Percentiles rank a stretch among this genome's conserved stretches.
phyloP scores from a whole-genome alignment of 1,140 invertebrate species.

The Drosophila pseudoobscura region DNA sequence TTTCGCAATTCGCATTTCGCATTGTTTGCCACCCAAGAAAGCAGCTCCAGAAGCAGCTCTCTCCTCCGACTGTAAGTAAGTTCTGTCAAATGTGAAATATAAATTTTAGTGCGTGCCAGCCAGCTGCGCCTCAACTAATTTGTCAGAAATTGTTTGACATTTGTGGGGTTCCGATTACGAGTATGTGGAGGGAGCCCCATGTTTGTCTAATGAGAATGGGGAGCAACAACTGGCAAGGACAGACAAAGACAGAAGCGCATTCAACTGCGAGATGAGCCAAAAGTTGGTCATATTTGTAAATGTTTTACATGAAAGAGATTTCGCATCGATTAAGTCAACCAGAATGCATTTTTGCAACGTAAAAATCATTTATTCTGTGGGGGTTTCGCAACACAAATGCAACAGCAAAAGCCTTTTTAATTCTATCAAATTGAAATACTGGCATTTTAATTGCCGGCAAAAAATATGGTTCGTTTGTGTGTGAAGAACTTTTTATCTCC shows the following conservation, averaged over 20 bases:
- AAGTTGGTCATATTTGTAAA: not conserved
- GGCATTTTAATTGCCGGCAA: conserved; percentile 55
- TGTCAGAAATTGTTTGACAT: conserved; percentile 72
- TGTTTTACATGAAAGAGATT: conserved; percentile 16
- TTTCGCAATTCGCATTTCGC: conserved; percentile 5
- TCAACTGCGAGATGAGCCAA: not conserved
- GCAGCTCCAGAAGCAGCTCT: conserved; percentile 26
- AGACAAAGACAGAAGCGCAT: not conserved
- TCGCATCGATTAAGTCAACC: conserved; percentile 37
- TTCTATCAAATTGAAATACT: conserved; percentile 51
- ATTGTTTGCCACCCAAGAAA: conserved; percentile 52
- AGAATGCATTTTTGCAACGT: conserved; percentile 37
- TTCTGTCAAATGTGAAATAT: conserved; percentile 63
- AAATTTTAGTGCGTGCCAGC: conserved; percentile 49
- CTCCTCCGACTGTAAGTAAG: conserved; percentile 9
- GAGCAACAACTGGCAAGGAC: not conserved
- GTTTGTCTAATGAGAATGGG: conserved; percentile 36
- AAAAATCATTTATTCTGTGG: conserved; percentile 22
- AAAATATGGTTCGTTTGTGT: conserved; percentile 25
- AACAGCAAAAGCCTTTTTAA: conserved; percentile 35
- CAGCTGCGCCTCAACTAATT: conserved; percentile 57
- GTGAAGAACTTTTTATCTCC: too few relatives aligned
- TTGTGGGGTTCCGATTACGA: conserved; percentile 8
- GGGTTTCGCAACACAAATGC: conserved; percentile 2
- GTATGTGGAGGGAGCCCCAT: not conserved